Evolutionary conservation across 2,888 invertebrate genomes (phyloP).

Genomic region (Mermis nigrescens): DNA sequence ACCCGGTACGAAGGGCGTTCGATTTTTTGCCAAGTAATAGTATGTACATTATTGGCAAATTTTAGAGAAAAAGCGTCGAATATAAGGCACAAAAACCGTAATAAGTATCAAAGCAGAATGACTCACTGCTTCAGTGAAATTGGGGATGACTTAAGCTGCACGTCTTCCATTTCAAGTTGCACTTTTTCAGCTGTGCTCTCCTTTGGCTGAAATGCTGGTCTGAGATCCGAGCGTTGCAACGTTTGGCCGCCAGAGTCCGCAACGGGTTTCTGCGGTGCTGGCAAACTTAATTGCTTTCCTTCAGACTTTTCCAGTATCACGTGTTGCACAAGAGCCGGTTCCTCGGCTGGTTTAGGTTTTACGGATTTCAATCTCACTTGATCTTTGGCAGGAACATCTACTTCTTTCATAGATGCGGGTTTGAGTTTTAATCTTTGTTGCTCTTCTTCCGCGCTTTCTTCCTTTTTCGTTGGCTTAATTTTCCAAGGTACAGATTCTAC

Average conservation of each 20-base stretch:
- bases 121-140: conserved; percentile 2
- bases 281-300: conserved; percentile 15
- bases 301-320: conserved; percentile 16
- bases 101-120: neutral
- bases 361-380: conserved; percentile 7
- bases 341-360: conserved; percentile 11
- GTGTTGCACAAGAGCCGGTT: neutral
- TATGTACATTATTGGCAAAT: too few species aligned
- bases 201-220: conserved; percentile 23
- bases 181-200: neutral
- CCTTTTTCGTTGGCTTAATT: too few species aligned
- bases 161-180: conserved; percentile 1
- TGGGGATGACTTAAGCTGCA: conserved; percentile 10
- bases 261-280: conserved; percentile 18
- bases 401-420: conserved; percentile 24
- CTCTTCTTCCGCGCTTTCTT: neutral
- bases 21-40: too few species aligned
- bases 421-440: conserved; percentile 17
- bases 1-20: too few species aligned
- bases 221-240: conserved; percentile 16
- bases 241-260: conserved; percentile 24
- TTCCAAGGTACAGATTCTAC: too few species aligned
- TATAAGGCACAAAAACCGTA: neutral
- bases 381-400: conserved; percentile 27
- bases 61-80: too few species aligned